Percentiles rank a stretch among this genome's conserved stretches.
These are phyloP conservation scores for Steinernema hermaphroditum DNA, from an alignment of 2,888 invertebrate species.

Conservation along the genomic window DNA sequence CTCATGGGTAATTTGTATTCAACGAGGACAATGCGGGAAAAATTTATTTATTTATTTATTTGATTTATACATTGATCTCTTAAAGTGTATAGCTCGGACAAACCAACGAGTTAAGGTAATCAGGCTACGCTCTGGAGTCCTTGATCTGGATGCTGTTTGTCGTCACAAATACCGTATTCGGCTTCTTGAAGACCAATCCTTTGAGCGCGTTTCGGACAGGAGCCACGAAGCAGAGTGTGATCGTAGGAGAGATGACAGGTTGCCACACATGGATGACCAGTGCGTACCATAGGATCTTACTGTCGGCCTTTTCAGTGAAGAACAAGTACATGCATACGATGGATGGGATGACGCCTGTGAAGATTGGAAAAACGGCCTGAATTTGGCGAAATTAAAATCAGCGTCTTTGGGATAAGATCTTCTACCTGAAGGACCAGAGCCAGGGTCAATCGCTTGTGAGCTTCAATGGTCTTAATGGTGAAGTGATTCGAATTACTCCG, in stretches of 20 bases:
- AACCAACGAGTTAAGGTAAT: no score
- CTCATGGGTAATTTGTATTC: no score
- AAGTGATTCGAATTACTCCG: neutral
- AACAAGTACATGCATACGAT: slow-evolving; percentile 6
- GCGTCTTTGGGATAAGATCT: neutral
- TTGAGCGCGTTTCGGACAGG: neutral
- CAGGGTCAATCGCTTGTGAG: neutral
- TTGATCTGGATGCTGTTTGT: no score
- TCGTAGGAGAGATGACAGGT: neutral
- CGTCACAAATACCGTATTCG: no score
- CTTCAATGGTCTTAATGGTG: neutral
- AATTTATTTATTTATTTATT: no score
- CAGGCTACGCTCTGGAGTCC: no score
- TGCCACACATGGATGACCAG: neutral
- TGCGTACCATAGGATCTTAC: neutral
- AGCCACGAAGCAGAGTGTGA: neutral
- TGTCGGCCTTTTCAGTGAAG: slow-evolving; percentile 1
- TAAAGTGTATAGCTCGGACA: no score
- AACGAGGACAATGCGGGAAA: no score
- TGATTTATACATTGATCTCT: no score
- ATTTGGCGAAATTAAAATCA: neutral
- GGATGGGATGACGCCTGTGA: neutral
- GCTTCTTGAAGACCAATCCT: neutral
- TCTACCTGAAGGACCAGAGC: slow-evolving; percentile 7
- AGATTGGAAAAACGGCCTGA: neutral